Conservation (phyloP, 1,140 invertebrate species). For the Zaprionus lachaisei region DNA sequence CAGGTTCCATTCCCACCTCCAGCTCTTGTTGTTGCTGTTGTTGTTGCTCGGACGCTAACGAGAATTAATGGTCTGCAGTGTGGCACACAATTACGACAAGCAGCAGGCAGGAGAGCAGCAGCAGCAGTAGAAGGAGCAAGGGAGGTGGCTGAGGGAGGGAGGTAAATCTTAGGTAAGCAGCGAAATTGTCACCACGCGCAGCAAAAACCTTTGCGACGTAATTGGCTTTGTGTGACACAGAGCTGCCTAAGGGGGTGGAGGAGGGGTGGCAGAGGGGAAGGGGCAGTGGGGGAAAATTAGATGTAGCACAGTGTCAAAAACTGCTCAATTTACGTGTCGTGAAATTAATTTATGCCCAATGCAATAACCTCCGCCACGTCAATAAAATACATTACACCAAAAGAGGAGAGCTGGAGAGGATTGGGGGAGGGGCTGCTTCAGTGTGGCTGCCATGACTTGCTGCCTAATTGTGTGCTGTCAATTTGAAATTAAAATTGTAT, state of each 20-base stretch:
- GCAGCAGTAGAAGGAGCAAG: neutral
- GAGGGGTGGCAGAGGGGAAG: neutral
- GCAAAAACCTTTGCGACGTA: constrained; percentile 69
- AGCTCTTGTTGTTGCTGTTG: constrained; percentile 33
- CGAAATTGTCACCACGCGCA: constrained; percentile 75
- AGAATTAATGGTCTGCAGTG: constrained; percentile 84
- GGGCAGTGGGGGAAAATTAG: neutral
- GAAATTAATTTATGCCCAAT: constrained; percentile 85
- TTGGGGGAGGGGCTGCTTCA: neutral
- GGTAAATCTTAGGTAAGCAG: constrained; percentile 79
- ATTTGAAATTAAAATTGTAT: constrained; percentile 79
- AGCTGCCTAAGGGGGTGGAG: neutral
- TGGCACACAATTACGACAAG: constrained; percentile 84
- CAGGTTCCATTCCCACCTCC: constrained; percentile 29
- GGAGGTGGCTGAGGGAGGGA: neutral
- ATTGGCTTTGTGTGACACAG: constrained; percentile 66
- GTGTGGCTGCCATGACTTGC: constrained; percentile 16
- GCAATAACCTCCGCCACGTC: constrained; percentile 83
- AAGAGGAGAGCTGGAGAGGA: constrained; percentile 14
- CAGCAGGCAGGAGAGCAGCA: neutral
- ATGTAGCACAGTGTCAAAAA: constrained; percentile 68
- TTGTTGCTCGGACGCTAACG: constrained; percentile 79
- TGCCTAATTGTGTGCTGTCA: constrained; percentile 78
- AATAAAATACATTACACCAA: constrained; percentile 83
- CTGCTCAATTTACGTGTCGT: constrained; percentile 84